Conservation (phyloP, 2,888 invertebrate genomes). For the Boloria euphrosyne region DNA sequence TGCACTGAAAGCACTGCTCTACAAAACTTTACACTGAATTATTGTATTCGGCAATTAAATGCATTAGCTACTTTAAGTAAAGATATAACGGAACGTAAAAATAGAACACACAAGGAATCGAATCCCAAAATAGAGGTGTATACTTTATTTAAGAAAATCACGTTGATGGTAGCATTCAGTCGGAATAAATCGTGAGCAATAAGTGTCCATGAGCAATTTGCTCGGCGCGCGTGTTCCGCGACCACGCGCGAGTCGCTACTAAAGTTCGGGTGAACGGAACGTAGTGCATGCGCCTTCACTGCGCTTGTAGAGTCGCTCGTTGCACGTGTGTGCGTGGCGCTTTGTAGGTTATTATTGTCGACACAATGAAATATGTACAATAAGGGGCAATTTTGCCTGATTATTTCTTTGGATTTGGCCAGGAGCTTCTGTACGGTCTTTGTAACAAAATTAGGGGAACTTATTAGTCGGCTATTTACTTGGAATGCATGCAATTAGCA, state of each 20-base stretch:
- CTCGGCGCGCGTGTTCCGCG: slow-evolving; percentile 64
- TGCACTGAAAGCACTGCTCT: slow-evolving; percentile 75
- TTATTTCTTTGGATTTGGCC: slow-evolving; percentile 62
- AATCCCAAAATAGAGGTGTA: slow-evolving; percentile 40
- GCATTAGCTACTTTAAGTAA: slow-evolving; percentile 40
- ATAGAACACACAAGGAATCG: slow-evolving; percentile 35
- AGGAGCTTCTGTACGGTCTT: slow-evolving; percentile 57
- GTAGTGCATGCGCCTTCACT: slow-evolving; percentile 57
- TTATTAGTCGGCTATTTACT: slow-evolving; percentile 56
- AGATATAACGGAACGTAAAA: slow-evolving; percentile 45
- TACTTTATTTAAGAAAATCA: slow-evolving; percentile 32
- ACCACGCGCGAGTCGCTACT: slow-evolving; percentile 68
- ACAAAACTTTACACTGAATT: slow-evolving; percentile 65
- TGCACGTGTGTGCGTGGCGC: slow-evolving; percentile 56
- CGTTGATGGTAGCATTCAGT: slow-evolving; percentile 51
- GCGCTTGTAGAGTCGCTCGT: slow-evolving; percentile 48
- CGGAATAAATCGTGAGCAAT: slow-evolving; percentile 64
- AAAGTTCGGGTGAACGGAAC: slow-evolving; percentile 57
- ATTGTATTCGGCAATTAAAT: slow-evolving; percentile 33
- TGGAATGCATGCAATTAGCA: slow-evolving; percentile 40
- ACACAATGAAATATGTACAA: slow-evolving; percentile 64
- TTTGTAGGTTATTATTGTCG: slow-evolving; percentile 72
- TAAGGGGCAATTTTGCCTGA: slow-evolving; percentile 63
- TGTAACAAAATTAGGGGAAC: slow-evolving; percentile 60
- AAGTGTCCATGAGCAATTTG: slow-evolving; percentile 59